Evolutionary conservation across 1,140 invertebrate genomes (phyloP), one percentile per base, ranked within the genome.

Genomic region (Melanaphis sacchari): DNA sequence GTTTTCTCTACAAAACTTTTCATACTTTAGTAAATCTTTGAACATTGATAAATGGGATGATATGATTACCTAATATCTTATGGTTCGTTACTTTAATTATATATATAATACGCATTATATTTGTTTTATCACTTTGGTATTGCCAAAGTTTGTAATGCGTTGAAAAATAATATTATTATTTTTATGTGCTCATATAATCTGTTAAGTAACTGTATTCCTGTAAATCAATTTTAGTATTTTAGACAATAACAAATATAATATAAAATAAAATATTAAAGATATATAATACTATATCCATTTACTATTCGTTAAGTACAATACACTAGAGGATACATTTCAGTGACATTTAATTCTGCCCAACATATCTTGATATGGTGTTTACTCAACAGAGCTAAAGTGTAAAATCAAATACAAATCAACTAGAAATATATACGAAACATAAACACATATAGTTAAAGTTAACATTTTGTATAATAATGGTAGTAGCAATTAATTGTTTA

Each of bases 341-440:
- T 41, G 52, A 41, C 38, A 90, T 66, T 90, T 59, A 46, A n/a
- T 90, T 66, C 54, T 90, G 40, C 38, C 66, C 41, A 54, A 66
- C 41, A 90, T 90, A 90, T n/a, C 40, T 90, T 26, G 54, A 5
- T 76, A n/a, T 36, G 31, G 26, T 90, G 89, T 66, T 26, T 66
- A 90, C 52, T 90, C 52, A 90, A 41, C 38, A 66, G n/a, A n/a
- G 26, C 38, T 90, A 43, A 90, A 66, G 38, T 15, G n/a, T 66
- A 41, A 41, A 40, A 66, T 54, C 52, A 66, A 90, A 90, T 41
- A 90, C 38, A 31, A 90, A 38, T 41, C n/a, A 38, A 41, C 38
- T 66, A 90, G 89, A 90, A 90, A 66, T 59, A 31, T 38, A 90
- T 90, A 38, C 52, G 41, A 41, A 90, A 66, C 52, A 41, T 40